Evolutionary conservation across 2,113 vertebrate species (phyloP), one percentile per base, ranked within the genome.

Genomic region (Lophius piscatorius): DNA sequence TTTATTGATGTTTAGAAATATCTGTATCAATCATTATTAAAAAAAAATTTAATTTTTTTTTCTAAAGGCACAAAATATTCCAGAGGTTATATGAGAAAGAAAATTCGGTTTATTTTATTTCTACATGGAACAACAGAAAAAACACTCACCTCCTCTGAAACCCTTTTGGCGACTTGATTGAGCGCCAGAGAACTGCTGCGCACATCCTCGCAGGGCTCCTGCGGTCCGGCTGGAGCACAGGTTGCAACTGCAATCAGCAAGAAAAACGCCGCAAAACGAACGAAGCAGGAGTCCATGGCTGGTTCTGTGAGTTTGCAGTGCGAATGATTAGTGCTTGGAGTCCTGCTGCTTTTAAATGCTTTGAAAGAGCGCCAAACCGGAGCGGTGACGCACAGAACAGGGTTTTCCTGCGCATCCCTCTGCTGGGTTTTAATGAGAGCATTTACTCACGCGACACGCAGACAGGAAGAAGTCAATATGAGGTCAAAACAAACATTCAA

Each of bases 351-450:
- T 62, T 36, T 70, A 63, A 57, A 4, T 1, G 18, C 31, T 0
- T 1, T 4, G 2, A 17, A 8, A 3, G 0, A 1, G 24, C 18
- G 33, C 9, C 12, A 4, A 0, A 5, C 9, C 4, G 36, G 14
- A 1, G 24, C 22, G 4, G 42, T 70, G 61, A 66, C 22, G 55
- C 83, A 87, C n/a, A n/a, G n/a, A n/a, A 22, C 21, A 74, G 86
- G 86, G 65, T 33, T 87, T 90, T 83, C 86, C 87, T 70, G 47
- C 65, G 44, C 51, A 66, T 70, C 61, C 55, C 42, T 63, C 67
- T 81, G 67, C 69, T 79, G 60, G 66, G 67, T 58, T 73, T 45
- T 70, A 1, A 18, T 0, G 0, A 1, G 29, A 31, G 9, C 2
- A 31, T 31, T 10, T 31, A 6, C 9, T 28, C 26, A 28, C 49